Evolutionary conservation across 2,797 vertebrate species (phyloP).

Genomic region (Fringilla coelebs): DNA sequence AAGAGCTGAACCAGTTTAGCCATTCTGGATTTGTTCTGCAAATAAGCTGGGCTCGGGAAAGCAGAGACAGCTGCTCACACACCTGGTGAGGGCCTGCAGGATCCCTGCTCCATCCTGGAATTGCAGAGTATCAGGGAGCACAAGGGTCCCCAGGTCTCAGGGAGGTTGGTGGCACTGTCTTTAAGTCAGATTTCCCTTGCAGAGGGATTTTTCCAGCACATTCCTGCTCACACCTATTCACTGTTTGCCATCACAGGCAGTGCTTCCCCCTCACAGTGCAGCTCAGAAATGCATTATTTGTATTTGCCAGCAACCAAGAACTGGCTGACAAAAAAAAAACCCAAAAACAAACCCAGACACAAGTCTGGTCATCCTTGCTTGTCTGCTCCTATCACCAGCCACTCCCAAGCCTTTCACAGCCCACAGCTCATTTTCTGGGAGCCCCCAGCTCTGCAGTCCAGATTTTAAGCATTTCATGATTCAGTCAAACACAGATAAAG

Average conservation of each 20-base stretch:
- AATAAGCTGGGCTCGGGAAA: neutral
- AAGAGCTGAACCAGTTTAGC: neutral
- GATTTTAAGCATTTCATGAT: neutral
- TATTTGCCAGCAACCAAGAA: neutral
- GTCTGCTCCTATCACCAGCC: neutral
- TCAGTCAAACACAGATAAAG: neutral
- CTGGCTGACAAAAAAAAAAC: neutral
- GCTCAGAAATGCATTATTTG: neutral
- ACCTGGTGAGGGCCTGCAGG: neutral
- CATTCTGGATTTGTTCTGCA: neutral
- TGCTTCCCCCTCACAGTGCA: neutral
- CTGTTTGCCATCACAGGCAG: neutral
- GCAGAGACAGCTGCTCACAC: neutral
- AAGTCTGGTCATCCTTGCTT: neutral
- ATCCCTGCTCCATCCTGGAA: neutral
- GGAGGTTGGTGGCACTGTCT: neutral
- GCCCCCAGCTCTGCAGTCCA: rapidly evolving
- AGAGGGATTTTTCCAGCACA: neutral
- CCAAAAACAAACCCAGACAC: neutral
- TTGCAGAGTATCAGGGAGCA: neutral
- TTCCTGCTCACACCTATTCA: neutral
- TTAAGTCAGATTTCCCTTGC: neutral
- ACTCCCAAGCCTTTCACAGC: neutral
- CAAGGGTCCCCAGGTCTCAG: neutral
- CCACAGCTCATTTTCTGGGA: neutral